Percentiles rank a stretch among this genome's conserved stretches.
Evolutionary conservation across 2,113 vertebrate genomes (phyloP).

Genomic region (Nesogale talazaci): DNA sequence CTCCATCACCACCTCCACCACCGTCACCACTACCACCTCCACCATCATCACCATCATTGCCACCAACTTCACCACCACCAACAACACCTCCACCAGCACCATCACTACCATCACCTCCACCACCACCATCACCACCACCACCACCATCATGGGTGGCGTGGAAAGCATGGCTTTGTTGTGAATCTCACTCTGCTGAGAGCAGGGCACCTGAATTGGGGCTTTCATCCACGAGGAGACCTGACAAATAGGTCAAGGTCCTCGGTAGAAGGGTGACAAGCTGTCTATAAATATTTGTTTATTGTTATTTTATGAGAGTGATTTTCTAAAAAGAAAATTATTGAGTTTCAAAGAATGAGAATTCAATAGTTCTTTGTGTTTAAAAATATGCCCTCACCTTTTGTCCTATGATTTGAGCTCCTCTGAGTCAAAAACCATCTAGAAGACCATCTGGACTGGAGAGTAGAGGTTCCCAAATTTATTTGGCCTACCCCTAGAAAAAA

Average conservation of each 20-base stretch:
- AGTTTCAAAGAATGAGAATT: constrained; percentile 22
- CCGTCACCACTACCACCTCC: too few relatives aligned
- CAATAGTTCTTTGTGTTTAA: background rate
- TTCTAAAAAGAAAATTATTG: background rate
- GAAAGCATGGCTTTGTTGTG: background rate
- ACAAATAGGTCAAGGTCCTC: background rate
- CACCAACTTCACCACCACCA: too few relatives aligned
- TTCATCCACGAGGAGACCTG: background rate
- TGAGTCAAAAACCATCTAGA: too few relatives aligned
- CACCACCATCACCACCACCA: too few relatives aligned
- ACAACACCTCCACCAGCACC: rapidly evolving
- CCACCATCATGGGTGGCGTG: background rate
- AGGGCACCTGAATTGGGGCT: background rate
- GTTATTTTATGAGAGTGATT: background rate
- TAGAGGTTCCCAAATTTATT: too few relatives aligned
- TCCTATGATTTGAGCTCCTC: too few relatives aligned
- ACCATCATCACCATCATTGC: background rate
- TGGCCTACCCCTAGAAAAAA: too few relatives aligned
- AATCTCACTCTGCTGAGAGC: background rate
- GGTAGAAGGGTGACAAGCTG: background rate
- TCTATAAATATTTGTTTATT: background rate
- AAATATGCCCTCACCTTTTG: too few relatives aligned
- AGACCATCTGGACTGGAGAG: too few relatives aligned
- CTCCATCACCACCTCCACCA: too few relatives aligned
- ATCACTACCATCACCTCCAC: too few relatives aligned